phyloP scores from a whole-genome alignment of 2,113 vertebrate species.

The Proterorhinus semilunaris region DNA sequence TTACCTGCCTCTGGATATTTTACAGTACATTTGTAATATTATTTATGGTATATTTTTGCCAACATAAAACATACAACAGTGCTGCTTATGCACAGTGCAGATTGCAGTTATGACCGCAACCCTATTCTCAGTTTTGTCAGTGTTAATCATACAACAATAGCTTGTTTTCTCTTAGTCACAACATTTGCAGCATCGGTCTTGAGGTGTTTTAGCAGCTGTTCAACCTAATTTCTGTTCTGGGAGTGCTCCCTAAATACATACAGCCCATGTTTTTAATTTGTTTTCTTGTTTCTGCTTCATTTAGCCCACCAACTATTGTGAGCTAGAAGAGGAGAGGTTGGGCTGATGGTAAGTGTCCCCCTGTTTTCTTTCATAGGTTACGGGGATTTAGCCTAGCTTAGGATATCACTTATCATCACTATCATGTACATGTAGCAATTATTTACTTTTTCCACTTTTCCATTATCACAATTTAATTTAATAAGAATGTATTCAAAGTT shows the following conservation, averaged over 20 bases:
- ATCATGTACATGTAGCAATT: slow-evolving; percentile 41
- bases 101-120: background rate
- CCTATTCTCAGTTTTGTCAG: background rate
- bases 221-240: slow-evolving; percentile 3
- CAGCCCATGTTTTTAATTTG: slow-evolving; percentile 6
- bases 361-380: slow-evolving; percentile 22
- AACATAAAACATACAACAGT: background rate
- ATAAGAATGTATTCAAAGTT: slow-evolving; percentile 20
- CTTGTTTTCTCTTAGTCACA: background rate
- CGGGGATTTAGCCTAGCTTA: background rate
- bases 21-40: too few species aligned
- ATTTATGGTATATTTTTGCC: too few species aligned
- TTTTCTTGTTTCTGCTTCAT: slow-evolving; percentile 45
- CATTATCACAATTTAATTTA: slow-evolving; percentile 33
- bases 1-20: too few species aligned
- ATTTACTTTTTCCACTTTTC: slow-evolving; percentile 43
- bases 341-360: slow-evolving; percentile 75
- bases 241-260: background rate
- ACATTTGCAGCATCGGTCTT: background rate
- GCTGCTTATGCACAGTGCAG: background rate
- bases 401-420: slow-evolving; percentile 3
- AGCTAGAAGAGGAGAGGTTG: slow-evolving; percentile 75
- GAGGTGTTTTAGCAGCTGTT: slow-evolving; percentile 18
- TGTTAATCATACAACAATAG: background rate
- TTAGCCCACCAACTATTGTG: slow-evolving; percentile 66